Conservation (phyloP, 2,888 invertebrate species). For the Papilio protenor region DNA sequence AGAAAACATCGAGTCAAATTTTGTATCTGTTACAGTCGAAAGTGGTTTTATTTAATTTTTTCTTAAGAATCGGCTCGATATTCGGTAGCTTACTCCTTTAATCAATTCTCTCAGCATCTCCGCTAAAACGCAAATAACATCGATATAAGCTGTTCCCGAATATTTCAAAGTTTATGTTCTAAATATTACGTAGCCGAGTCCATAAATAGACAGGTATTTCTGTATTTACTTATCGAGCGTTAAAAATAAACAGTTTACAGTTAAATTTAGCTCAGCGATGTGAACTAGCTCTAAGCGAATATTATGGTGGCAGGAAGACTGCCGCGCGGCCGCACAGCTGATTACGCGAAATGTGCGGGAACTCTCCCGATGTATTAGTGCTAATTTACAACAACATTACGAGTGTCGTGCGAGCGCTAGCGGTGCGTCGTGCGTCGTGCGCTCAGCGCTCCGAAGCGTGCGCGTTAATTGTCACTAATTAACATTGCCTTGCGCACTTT, state of each 20-base stretch:
- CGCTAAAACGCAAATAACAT: neutral
- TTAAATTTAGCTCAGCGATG: constrained; percentile 32
- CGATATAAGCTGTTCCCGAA: neutral
- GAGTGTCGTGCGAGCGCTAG: neutral
- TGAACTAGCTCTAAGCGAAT: constrained; percentile 10
- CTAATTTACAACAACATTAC: neutral
- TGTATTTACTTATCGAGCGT: constrained; percentile 24
- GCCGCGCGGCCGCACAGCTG: neutral
- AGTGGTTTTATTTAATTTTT: neutral
- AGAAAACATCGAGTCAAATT: neutral
- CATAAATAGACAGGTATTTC: constrained; percentile 12
- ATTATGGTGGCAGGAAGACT: neutral
- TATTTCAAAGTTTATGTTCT: constrained; percentile 5
- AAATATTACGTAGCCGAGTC: constrained; percentile 17
- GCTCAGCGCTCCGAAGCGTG: neutral
- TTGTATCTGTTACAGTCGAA: neutral
- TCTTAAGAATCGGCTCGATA: neutral
- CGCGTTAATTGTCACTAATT: constrained; percentile 18
- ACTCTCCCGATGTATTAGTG: neutral
- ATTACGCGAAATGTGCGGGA: neutral
- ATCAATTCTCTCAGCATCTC: neutral
- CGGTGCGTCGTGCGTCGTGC: neutral
- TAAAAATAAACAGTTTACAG: constrained; percentile 30
- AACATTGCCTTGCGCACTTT: constrained; percentile 27
- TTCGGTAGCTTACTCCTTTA: neutral